phyloP scores from a whole-genome alignment of 2,888 invertebrate species.

The Latheticus oryzae region DNA sequence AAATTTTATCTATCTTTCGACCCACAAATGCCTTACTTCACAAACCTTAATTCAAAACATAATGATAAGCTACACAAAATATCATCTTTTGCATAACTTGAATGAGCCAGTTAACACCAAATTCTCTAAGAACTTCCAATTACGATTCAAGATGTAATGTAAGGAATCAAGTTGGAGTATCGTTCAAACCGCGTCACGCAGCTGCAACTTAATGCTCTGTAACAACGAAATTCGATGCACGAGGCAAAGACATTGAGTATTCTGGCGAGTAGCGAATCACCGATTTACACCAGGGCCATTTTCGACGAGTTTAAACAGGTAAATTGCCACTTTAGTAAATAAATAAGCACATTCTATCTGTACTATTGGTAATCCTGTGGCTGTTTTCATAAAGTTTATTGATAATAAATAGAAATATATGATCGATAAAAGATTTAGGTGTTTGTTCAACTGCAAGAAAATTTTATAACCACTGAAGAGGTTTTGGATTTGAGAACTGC shows the following conservation, averaged over 20 bases:
- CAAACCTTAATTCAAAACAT: too few species aligned
- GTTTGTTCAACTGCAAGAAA: too few species aligned
- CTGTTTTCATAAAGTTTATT: too few species aligned
- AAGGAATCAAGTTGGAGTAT: constrained; percentile 10
- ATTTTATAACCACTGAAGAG: too few species aligned
- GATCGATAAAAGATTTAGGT: too few species aligned
- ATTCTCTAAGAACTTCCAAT: constrained; percentile 9
- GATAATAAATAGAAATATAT: too few species aligned
- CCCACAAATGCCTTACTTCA: too few species aligned
- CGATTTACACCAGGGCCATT: constrained; percentile 4
- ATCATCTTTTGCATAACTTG: constrained; percentile 7
- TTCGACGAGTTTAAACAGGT: background rate
- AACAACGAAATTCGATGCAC: constrained; percentile 16
- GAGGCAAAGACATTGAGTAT: constrained; percentile 4
- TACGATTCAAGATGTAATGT: constrained; percentile 15
- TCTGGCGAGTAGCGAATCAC: constrained; percentile 1
- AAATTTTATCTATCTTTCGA: too few species aligned
- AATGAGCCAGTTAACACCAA: constrained; percentile 3
- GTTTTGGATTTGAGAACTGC: constrained; percentile 19
- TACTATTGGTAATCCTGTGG: too few species aligned
- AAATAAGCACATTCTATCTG: too few species aligned
- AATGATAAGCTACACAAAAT: constrained; percentile 1
- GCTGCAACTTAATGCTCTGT: constrained; percentile 15
- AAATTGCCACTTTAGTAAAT: too few species aligned
- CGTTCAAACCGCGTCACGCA: constrained; percentile 15